Evolutionary conservation across 2,797 vertebrate genomes (phyloP).

Genomic region (Myiothlypis chrysogaster): DNA sequence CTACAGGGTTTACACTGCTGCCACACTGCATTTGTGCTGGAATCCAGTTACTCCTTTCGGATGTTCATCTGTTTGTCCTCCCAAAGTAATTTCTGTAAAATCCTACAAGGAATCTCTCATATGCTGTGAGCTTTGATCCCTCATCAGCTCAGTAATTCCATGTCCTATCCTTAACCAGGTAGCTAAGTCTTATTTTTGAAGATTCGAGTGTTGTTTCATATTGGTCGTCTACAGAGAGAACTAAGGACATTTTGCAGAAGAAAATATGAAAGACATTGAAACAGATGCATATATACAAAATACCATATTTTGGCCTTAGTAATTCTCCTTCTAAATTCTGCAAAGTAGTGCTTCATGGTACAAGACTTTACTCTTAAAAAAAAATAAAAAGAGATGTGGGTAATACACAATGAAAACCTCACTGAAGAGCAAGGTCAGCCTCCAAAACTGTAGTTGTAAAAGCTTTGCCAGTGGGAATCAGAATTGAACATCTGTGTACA

Average conservation of each 20-base stretch:
- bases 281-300: neutral
- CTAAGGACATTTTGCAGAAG: neutral
- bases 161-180: neutral
- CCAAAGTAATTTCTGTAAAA: accelerated
- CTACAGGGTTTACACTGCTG: accelerated
- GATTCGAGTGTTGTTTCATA: accelerated
- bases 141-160: neutral
- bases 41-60: accelerated
- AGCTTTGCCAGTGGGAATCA: neutral
- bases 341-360: neutral
- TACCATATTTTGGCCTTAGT: neutral
- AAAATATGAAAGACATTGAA: neutral
- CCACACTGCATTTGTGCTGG: no score
- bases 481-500: neutral
- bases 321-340: neutral
- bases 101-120: neutral
- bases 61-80: neutral
- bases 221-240: neutral
- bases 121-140: neutral
- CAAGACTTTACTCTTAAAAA: neutral
- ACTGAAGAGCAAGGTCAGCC: neutral
- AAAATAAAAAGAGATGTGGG: no score
- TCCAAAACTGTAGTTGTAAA: neutral
- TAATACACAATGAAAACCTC: neutral
- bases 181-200: neutral